Conservation (phyloP, 1,140 invertebrate species). For the Bombus huntii region DNA sequence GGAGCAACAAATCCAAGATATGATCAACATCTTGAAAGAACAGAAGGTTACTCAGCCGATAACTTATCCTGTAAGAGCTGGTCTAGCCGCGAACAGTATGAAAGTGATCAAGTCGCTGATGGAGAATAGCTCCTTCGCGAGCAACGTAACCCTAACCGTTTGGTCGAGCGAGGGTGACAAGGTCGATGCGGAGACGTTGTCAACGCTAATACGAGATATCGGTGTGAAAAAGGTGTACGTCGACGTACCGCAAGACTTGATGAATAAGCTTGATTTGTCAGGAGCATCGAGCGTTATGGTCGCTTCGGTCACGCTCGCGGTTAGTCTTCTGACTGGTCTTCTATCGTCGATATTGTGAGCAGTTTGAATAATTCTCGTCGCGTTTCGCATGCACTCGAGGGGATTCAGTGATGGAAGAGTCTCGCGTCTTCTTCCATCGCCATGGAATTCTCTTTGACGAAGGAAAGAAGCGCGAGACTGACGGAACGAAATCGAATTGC, state of each 20-base stretch:
- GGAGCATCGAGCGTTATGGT: conserved; percentile 25
- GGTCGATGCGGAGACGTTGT: conserved; percentile 85
- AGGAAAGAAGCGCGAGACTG: neutral
- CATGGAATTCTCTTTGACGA: neutral
- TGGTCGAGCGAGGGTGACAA: conserved; percentile 87
- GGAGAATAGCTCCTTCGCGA: conserved; percentile 74
- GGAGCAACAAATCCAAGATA: conserved; percentile 86
- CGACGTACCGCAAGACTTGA: conserved; percentile 86
- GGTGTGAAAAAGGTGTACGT: conserved; percentile 87
- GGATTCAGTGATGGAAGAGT: neutral
- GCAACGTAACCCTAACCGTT: conserved; percentile 86
- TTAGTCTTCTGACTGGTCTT: conserved; percentile 41
- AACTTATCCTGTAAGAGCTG: conserved; percentile 92
- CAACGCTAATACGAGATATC: conserved; percentile 84
- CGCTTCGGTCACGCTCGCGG: neutral
- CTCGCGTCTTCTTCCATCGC: neutral
- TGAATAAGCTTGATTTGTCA: conserved; percentile 79
- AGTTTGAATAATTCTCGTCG: neutral
- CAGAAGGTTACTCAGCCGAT: conserved; percentile 85
- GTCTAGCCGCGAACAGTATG: conserved; percentile 86
- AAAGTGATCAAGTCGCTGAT: conserved; percentile 83
- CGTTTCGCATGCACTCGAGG: neutral
- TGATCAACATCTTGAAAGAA: conserved; percentile 86
- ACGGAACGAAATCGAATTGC: neutral
- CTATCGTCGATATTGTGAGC: conserved; percentile 58